Evolutionary conservation across 1,140 invertebrate species (phyloP).

Genomic region (Sitophilus oryzae): DNA sequence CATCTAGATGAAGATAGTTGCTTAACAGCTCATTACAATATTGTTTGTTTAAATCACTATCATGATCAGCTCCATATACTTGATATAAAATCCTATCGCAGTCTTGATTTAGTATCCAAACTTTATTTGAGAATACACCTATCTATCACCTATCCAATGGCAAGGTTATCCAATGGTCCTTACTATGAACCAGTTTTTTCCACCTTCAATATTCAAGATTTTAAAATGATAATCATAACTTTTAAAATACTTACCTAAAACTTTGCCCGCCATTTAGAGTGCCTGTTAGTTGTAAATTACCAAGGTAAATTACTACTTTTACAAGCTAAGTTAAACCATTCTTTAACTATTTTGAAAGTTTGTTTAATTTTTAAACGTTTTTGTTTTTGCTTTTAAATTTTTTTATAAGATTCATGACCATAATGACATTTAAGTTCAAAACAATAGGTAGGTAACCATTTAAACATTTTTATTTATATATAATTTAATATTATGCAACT

Average conservation of each 20-base stretch:
- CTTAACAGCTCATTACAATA: constrained; percentile 50
- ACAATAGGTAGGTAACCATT: too few species aligned
- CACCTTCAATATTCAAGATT: too few species aligned
- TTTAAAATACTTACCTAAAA: constrained; percentile 62
- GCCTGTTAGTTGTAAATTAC: constrained; percentile 63
- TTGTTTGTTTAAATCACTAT: constrained; percentile 27
- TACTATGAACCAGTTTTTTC: constrained; percentile 51
- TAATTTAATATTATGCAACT: too few species aligned
- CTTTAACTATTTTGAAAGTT: constrained; percentile 3
- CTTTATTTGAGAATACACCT: constrained; percentile 63
- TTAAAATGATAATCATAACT: too few species aligned
- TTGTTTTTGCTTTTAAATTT: too few species aligned
- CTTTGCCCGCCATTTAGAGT: constrained; percentile 78
- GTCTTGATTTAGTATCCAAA: constrained; percentile 71
- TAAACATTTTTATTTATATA: too few species aligned
- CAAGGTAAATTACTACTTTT: too few species aligned
- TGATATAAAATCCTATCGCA: constrained; percentile 58
- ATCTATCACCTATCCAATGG: constrained; percentile 61
- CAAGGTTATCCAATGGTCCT: too few species aligned
- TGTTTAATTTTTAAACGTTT: too few species aligned
- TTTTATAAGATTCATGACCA: too few species aligned
- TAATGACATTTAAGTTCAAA: too few species aligned
- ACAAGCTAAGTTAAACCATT: constrained; percentile 28
- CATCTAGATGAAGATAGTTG: constrained; percentile 66
- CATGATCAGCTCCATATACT: constrained; percentile 46